A percentile compares a stretch with the other conserved stretches of the same genome.
Conservation (phyloP, 1,140 invertebrate genomes). For the Aphelinus atriplicis region DNA sequence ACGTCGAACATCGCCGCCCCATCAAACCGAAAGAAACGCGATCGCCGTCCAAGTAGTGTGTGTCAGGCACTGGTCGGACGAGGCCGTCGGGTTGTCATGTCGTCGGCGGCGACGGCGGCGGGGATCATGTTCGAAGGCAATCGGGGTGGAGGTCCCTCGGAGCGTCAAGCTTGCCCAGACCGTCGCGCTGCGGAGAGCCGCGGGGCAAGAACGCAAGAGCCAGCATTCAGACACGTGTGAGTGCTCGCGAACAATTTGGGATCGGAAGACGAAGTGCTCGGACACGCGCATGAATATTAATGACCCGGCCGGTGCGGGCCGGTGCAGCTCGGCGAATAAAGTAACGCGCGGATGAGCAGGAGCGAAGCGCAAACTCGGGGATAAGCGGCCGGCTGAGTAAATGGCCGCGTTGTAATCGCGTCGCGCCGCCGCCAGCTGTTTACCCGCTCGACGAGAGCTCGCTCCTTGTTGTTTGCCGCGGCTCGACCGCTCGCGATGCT, state of each 20-base stretch:
- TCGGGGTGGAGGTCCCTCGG: no score
- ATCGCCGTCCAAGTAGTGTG: no score
- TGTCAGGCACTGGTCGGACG: no score
- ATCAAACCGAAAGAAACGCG: no score
- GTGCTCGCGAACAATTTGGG: constrained; percentile 14
- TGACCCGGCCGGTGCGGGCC: constrained; percentile 36
- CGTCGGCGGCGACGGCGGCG: no score
- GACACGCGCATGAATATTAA: constrained; percentile 57
- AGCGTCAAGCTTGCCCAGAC: constrained; percentile 23
- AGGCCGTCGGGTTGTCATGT: no score
- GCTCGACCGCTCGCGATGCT: no score
- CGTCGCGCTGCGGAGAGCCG: constrained; percentile 12
- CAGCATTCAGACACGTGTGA: constrained; percentile 26
- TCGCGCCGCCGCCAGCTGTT: neutral
- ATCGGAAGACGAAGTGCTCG: constrained; percentile 51
- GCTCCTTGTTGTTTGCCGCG: no score
- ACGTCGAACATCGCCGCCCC: no score
- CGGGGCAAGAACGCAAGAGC: neutral
- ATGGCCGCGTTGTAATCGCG: neutral
- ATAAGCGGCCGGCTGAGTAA: neutral
- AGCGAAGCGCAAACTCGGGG: neutral
- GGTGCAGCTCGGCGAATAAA: neutral
- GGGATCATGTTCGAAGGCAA: no score
- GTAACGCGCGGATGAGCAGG: no score
- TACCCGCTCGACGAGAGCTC: no score